A percentile compares a stretch with the other conserved stretches of the same genome.
These are phyloP conservation scores for Elanus axillaris DNA, from an alignment of 2,113 vertebrate species.

Conservation along the genomic window DNA sequence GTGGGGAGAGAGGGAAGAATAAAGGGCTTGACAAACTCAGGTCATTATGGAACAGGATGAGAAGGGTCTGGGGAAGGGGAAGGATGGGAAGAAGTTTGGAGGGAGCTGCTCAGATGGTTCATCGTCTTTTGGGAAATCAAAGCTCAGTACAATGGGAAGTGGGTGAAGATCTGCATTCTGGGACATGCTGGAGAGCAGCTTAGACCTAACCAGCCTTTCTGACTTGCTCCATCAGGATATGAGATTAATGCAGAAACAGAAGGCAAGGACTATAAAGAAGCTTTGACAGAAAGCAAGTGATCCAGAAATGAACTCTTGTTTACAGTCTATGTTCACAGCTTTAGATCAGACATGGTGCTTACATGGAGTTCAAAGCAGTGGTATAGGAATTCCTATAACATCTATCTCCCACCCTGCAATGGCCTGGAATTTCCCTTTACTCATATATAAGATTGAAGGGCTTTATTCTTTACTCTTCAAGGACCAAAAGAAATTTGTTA, in stretches of 20 bases:
- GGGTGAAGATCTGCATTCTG: not conserved
- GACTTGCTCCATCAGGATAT: not conserved
- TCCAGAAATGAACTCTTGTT: not conserved
- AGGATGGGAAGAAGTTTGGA: not conserved
- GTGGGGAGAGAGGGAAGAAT: not conserved
- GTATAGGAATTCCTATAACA: not conserved
- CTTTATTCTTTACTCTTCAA: not conserved
- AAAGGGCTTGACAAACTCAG: not conserved
- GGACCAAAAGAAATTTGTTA: not conserved
- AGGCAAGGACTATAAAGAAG: not conserved
- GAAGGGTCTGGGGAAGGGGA: not conserved
- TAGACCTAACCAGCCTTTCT: not conserved
- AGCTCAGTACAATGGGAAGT: not conserved
- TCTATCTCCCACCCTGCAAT: not conserved
- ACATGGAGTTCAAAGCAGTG: not conserved
- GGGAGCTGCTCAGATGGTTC: not conserved
- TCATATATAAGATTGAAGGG: not conserved
- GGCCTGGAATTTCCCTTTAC: not conserved
- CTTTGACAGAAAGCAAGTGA: not conserved
- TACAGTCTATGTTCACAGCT: not conserved
- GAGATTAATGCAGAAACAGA: not conserved
- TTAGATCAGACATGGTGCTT: accelerated
- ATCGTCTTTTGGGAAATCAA: not conserved
- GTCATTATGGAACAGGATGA: not conserved
- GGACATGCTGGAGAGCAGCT: not conserved